Conservation (phyloP, 2,888 invertebrate species). For the Agriopis marginaria region DNA sequence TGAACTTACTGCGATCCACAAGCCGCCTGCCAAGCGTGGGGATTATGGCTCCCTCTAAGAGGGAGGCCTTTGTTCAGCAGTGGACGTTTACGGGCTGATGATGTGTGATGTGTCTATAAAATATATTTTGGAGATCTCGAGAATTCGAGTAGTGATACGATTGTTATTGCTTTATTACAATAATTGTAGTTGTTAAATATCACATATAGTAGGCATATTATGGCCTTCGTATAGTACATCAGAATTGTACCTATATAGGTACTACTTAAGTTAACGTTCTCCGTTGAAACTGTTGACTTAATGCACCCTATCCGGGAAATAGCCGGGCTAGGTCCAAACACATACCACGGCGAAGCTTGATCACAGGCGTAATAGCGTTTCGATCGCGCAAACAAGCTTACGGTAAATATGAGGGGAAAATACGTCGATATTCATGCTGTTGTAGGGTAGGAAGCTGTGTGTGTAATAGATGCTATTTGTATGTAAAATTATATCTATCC, state of each 20-base stretch:
- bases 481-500: not conserved
- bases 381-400: constrained; percentile 39
- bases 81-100: too few relatives aligned
- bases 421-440: constrained; percentile 6
- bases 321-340: constrained; percentile 15
- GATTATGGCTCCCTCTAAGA: too few relatives aligned
- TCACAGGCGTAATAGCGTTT: constrained; percentile 35
- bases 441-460: not conserved
- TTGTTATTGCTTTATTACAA: too few relatives aligned
- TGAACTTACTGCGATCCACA: too few relatives aligned
- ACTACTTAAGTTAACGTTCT: not conserved
- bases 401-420: constrained; percentile 15
- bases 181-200: too few relatives aligned
- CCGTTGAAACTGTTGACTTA: constrained; percentile 1
- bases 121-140: not conserved
- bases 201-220: too few relatives aligned
- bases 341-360: constrained; percentile 28
- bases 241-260: not conserved
- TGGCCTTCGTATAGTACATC: too few relatives aligned
- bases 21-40: too few relatives aligned
- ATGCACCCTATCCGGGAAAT: constrained; percentile 16
- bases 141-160: not conserved
- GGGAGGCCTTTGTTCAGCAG: too few relatives aligned
- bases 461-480: not conserved
- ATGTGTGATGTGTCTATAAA: too few relatives aligned